phyloP scores from a whole-genome alignment of 2,113 vertebrate species.

The Myocastor coypus region DNA sequence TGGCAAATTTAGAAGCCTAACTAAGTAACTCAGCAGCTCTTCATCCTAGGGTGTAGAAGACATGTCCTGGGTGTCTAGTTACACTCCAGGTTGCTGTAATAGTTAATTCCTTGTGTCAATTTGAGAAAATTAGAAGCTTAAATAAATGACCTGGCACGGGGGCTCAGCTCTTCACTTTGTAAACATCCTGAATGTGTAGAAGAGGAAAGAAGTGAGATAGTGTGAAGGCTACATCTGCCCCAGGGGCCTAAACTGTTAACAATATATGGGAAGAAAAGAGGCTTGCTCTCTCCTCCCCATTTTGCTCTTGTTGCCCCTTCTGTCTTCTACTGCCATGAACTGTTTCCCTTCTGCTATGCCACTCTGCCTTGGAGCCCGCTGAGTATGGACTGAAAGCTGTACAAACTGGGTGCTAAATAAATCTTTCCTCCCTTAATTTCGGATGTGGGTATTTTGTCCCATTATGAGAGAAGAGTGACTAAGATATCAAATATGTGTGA shows the following conservation, averaged over 20 bases:
- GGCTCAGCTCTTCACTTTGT: background rate
- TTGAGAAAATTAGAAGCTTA: background rate
- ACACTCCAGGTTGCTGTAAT: background rate
- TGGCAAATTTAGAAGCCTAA: background rate
- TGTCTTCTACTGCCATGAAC: background rate
- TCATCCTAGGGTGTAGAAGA: background rate
- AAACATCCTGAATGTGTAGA: background rate
- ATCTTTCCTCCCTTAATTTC: background rate
- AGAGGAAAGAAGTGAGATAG: background rate
- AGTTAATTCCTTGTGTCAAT: background rate
- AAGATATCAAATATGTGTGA: background rate
- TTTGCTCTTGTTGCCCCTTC: background rate
- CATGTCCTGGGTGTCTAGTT: background rate
- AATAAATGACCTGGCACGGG: background rate
- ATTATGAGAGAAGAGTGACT: background rate
- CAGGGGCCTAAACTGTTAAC: background rate
- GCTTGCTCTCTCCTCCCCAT: background rate
- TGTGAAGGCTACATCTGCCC: background rate
- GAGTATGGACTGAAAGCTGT: background rate
- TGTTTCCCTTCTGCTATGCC: background rate
- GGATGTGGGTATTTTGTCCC: background rate
- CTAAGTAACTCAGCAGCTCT: background rate
- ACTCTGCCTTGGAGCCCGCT: too few species aligned
- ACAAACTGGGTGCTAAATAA: background rate
- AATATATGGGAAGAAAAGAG: background rate